phyloP scores from a whole-genome alignment of 1,140 invertebrate species.

The Sminthurides bifidus region DNA sequence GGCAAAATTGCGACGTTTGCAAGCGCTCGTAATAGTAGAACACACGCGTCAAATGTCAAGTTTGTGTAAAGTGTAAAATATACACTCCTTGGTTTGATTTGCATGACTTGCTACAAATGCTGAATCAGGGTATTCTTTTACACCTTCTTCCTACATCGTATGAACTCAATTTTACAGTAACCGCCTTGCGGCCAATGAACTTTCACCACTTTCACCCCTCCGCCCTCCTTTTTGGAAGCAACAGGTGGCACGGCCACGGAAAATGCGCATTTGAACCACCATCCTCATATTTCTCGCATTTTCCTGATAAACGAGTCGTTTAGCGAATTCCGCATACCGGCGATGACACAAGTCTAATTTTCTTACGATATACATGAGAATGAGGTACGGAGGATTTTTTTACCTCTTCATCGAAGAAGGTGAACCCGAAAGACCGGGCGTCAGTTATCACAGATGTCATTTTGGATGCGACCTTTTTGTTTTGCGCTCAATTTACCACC shows the following conservation, averaged over 20 bases:
- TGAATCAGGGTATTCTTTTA: too few species aligned
- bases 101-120: too few species aligned
- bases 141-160: too few species aligned
- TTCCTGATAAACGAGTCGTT: background rate
- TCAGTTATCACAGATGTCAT: conserved; percentile 28
- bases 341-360: background rate
- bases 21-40: too few species aligned
- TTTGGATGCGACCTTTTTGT: conserved; percentile 11
- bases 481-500: too few species aligned
- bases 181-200: too few species aligned
- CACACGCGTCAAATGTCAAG: too few species aligned
- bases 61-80: too few species aligned
- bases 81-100: too few species aligned
- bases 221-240: background rate
- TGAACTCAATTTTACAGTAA: too few species aligned
- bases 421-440: conserved; percentile 24
- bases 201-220: background rate
- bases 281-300: background rate
- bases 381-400: background rate
- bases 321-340: background rate
- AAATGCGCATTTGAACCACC: background rate
- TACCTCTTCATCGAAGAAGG: conserved; percentile 28
- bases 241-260: background rate
- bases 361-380: background rate
- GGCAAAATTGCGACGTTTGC: too few species aligned